Base-by-base conservation (phyloP, 92 coral and sea anemone species). In the Paragorgia papillata region DNA sequence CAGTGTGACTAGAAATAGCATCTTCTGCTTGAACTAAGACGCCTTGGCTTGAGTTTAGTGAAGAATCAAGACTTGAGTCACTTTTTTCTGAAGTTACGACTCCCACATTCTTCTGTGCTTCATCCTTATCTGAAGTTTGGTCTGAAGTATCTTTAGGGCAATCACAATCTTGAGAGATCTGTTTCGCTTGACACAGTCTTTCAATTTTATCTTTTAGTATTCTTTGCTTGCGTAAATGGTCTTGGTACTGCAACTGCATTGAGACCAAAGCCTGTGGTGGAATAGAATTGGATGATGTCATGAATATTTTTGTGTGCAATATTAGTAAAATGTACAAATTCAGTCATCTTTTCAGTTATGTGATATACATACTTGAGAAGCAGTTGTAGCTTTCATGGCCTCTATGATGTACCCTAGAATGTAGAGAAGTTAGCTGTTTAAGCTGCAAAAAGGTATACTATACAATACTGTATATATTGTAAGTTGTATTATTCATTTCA, bases 321-420 rank as follows among this genome's bases (percentile, higher is more conserved):
- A 4, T 37, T 10, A 4, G 4, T 4, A 37, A 37, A 37, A 4
- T 37, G 4, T 37, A 37, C 10, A 37, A 37, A 4, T 37, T 37
- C n/a, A n/a, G n/a, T n/a, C n/a, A n/a, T n/a, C 7, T 46, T 7
- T 46, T 46, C 15, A 15, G 2, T 2, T 46, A 2, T 15, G n/a
- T 46, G 53, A 56, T 56, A 17, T 17, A 58, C 55, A 28, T 55
- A 94, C 98, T 94, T 94, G 97, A 20, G 90, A 66, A 58, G 88
- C 97, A 57, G 88, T 82, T 21, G 98, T 94, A 87, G 87, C 86
- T 68, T 85, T 84, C 97, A 94, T 90, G 33, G 98, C 98, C 59
- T 94, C 91, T 46, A 81, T 71, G 37, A 94, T 75, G 80, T 88
- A 90, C 63, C 87, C 98, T 94, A 65, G 12, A 67, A 79, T 22